A percentile compares a stretch with the other conserved stretches of the same genome.
phyloP scores from a whole-genome alignment of 2,888 invertebrate species.

The Ashinkailepas kermadecensis region DNA sequence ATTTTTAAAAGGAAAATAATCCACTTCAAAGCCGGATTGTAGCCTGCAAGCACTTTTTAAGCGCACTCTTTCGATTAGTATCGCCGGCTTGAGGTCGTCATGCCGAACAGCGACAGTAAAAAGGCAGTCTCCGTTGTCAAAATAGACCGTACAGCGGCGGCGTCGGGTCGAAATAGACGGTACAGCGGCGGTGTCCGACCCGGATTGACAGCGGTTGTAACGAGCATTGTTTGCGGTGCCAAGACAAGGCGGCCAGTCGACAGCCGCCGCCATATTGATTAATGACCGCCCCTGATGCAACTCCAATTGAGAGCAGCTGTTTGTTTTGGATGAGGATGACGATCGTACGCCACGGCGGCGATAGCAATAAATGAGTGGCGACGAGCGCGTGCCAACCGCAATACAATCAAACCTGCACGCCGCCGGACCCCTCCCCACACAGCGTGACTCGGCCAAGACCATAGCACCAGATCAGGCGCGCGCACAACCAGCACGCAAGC shows the following conservation, averaged over 20 bases:
- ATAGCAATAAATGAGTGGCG: slow-evolving; percentile 1
- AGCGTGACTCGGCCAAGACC: background rate
- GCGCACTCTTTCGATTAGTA: too few relatives aligned
- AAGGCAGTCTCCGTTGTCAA: too few relatives aligned
- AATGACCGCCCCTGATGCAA: background rate
- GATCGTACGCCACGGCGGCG: background rate
- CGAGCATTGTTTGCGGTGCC: background rate
- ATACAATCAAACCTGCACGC: slow-evolving; percentile 9
- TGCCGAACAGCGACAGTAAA: too few relatives aligned
- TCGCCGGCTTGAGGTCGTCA: too few relatives aligned
- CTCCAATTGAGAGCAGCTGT: background rate
- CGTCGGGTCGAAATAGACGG: too few relatives aligned
- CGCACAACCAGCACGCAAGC: background rate
- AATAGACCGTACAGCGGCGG: too few relatives aligned
- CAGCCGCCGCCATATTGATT: slow-evolving; percentile 1
- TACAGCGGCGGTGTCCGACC: background rate
- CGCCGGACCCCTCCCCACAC: background rate
- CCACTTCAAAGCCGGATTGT: too few relatives aligned
- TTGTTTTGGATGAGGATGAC: slow-evolving; percentile 13
- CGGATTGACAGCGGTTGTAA: background rate
- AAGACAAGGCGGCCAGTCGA: background rate
- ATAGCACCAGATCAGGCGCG: background rate
- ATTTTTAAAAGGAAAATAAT: too few relatives aligned
- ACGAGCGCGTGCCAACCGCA: slow-evolving; percentile 3
- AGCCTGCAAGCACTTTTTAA: too few relatives aligned